Evolutionary conservation across 2,113 vertebrate genomes (phyloP).

Genomic region (Columba janthina): DNA sequence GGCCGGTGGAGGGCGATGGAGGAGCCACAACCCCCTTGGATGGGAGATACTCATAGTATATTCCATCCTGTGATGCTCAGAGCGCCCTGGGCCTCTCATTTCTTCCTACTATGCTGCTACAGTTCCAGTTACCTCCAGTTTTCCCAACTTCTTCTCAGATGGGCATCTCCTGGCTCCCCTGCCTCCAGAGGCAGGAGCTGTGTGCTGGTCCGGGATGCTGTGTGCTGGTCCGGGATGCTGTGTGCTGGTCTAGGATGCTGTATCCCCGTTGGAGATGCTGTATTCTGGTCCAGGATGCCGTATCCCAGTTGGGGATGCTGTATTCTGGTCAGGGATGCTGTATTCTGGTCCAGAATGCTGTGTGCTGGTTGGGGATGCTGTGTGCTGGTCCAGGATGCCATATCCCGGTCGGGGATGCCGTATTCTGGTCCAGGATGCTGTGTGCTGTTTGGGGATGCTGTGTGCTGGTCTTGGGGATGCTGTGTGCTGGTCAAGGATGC

Average conservation of each 20-base stretch:
- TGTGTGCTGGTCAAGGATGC: background rate
- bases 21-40: background rate
- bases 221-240: too few species aligned
- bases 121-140: background rate
- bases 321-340: too few species aligned
- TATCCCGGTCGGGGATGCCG: background rate
- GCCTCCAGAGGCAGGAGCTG: fast-evolving
- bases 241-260: too few species aligned
- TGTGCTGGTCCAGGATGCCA: background rate
- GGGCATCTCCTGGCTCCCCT: background rate
- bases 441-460: fast-evolving
- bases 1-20: background rate
- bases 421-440: fast-evolving
- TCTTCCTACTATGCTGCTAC: background rate
- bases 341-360: background rate
- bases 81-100: background rate
- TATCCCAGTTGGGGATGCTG: too few species aligned
- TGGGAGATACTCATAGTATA: fast-evolving
- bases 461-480: fast-evolving
- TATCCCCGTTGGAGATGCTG: too few species aligned
- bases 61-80: background rate
- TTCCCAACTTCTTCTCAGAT: background rate
- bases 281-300: too few species aligned
- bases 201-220: background rate
- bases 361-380: background rate